phyloP scores from a whole-genome alignment of 2,888 invertebrate genomes.

The Lycophotia porphyrea region DNA sequence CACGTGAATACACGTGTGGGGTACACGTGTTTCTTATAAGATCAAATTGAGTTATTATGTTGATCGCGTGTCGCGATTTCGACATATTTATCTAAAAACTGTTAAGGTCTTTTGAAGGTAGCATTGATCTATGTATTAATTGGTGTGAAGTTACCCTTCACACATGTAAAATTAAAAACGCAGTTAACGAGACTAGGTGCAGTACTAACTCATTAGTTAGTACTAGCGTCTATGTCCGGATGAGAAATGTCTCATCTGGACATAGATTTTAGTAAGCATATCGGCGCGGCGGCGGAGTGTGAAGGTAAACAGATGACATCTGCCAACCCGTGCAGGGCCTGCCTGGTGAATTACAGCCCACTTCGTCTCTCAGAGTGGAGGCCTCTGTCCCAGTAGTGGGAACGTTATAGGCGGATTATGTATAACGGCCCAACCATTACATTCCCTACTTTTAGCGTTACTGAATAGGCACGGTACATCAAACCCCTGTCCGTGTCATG shows the following conservation, averaged over 20 bases:
- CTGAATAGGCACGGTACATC: background rate
- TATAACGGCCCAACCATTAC: background rate
- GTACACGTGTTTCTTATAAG: conserved; percentile 5
- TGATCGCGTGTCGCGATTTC: conserved; percentile 13
- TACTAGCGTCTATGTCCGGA: too few species aligned
- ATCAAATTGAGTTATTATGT: background rate
- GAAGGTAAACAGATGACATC: background rate
- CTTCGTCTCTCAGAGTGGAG: background rate
- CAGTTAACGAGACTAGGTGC: background rate
- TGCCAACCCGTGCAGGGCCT: background rate
- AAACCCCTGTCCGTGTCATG: too few species aligned
- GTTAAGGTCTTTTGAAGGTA: conserved; percentile 25
- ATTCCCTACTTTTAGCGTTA: background rate
- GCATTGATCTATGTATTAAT: conserved; percentile 27
- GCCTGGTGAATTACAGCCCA: background rate
- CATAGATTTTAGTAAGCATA: background rate
- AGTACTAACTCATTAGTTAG: too few species aligned
- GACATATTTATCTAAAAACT: conserved; percentile 28
- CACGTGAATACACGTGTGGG: too few species aligned
- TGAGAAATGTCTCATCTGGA: background rate
- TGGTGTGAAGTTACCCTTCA: conserved; percentile 21
- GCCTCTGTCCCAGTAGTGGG: background rate
- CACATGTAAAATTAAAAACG: background rate
- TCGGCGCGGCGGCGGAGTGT: too few species aligned
- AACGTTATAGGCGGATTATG: background rate